Evolutionary conservation across 2,888 invertebrate genomes (phyloP).

Genomic region (Zygaena filipendulae): DNA sequence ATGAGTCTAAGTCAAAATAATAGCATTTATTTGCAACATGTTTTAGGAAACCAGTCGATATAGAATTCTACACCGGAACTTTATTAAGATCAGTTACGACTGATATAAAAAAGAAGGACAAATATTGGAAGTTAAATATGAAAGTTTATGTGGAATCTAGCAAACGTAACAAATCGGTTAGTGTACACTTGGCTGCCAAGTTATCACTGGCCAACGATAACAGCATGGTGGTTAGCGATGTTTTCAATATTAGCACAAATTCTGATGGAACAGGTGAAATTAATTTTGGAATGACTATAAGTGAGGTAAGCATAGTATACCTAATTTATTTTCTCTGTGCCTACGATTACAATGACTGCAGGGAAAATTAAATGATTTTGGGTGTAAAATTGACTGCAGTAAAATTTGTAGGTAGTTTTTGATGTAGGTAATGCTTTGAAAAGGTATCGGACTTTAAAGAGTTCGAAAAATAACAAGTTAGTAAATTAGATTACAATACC

Average conservation of each 20-base stretch:
- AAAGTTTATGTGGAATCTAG: constrained; percentile 38
- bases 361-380: no score
- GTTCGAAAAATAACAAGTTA: no score
- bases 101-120: constrained; percentile 27
- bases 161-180: constrained; percentile 20
- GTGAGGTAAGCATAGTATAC: constrained; percentile 28
- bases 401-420: no score
- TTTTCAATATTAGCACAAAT: constrained; percentile 23
- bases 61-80: constrained; percentile 73
- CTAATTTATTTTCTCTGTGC: constrained; percentile 7
- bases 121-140: constrained; percentile 34
- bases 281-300: constrained; percentile 35
- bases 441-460: no score
- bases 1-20: no score
- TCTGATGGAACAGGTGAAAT: constrained; percentile 35
- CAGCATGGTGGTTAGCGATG: constrained; percentile 27
- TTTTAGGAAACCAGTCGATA: constrained; percentile 73
- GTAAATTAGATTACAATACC: no score
- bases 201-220: constrained; percentile 37
- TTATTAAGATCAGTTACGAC: constrained; percentile 73
- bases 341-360: no score
- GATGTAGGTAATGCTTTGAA: no score
- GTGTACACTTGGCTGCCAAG: constrained; percentile 33
- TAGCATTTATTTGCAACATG: constrained; percentile 9
- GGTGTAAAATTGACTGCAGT: no score